Evolutionary conservation across 2,888 invertebrate genomes (phyloP).

Genomic region (Escarpia spicata): DNA sequence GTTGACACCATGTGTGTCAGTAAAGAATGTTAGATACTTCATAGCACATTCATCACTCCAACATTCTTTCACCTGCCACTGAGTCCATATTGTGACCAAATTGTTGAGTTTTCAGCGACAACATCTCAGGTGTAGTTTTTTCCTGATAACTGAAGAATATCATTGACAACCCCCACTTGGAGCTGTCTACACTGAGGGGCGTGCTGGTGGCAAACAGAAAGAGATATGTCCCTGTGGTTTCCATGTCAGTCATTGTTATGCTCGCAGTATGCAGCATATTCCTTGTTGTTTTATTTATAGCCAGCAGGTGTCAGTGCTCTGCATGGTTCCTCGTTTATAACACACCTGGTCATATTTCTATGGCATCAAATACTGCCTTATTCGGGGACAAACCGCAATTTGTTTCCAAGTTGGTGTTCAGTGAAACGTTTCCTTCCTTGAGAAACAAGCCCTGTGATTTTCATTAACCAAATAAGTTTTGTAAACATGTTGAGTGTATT

Average conservation of each 20-base stretch:
- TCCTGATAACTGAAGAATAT: neutral
- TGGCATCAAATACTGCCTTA: neutral
- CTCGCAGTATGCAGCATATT: neutral
- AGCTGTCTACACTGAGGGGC: neutral
- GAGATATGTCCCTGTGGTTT: neutral
- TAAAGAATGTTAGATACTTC: neutral
- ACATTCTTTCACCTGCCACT: too few relatives aligned
- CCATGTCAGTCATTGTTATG: neutral
- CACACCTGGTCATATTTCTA: neutral
- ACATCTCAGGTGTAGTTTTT: neutral
- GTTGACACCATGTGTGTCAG: neutral
- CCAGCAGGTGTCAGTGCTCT: neutral
- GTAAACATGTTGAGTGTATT: neutral
- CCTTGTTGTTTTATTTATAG: conserved; percentile 1
- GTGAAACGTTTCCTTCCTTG: neutral
- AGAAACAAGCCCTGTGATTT: neutral
- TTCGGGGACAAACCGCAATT: neutral
- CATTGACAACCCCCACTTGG: neutral
- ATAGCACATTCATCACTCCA: neutral
- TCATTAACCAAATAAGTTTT: neutral
- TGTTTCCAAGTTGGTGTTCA: neutral
- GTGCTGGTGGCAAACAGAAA: neutral
- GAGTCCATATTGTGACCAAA: neutral
- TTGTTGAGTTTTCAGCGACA: neutral
- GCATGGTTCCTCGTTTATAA: neutral